phyloP scores from a whole-genome alignment of 1,140 invertebrate genomes.

The Procambarus clarkii region DNA sequence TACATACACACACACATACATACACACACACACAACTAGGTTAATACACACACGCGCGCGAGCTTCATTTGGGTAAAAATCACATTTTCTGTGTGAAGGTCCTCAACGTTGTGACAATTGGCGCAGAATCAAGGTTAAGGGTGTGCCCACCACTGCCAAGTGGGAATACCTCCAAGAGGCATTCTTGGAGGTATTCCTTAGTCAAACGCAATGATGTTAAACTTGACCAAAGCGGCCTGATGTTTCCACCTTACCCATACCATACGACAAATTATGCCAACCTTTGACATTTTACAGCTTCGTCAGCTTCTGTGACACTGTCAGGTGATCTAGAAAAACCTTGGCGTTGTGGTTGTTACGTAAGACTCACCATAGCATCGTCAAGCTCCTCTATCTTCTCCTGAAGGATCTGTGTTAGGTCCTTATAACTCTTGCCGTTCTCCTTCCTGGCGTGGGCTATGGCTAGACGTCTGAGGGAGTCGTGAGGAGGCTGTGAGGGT shows the following conservation, averaged over 20 bases:
- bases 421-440: slow-evolving; percentile 70
- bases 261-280: background rate
- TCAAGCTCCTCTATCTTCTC: slow-evolving; percentile 72
- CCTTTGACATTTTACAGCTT: background rate
- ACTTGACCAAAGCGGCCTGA: background rate
- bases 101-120: too few species aligned
- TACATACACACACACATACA: too few species aligned
- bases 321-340: background rate
- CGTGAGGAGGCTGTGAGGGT: background rate
- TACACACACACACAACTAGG: too few species aligned
- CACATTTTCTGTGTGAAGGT: too few species aligned
- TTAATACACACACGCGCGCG: too few species aligned
- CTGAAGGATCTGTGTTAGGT: slow-evolving; percentile 69
- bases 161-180: too few species aligned
- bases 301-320: background rate
- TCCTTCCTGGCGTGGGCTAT: slow-evolving; percentile 66
- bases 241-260: background rate
- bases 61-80: too few species aligned
- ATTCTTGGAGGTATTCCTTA: too few species aligned
- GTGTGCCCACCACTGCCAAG: too few species aligned
- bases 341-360: background rate
- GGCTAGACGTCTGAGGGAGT: slow-evolving; percentile 43
- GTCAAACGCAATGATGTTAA: too few species aligned
- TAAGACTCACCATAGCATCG: slow-evolving; percentile 64
- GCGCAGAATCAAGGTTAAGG: too few species aligned